Evolutionary conservation across 64 coral and sea anemone genomes (phyloP), one percentile per base, ranked within the genome.

Genomic region (Porites lutea): DNA sequence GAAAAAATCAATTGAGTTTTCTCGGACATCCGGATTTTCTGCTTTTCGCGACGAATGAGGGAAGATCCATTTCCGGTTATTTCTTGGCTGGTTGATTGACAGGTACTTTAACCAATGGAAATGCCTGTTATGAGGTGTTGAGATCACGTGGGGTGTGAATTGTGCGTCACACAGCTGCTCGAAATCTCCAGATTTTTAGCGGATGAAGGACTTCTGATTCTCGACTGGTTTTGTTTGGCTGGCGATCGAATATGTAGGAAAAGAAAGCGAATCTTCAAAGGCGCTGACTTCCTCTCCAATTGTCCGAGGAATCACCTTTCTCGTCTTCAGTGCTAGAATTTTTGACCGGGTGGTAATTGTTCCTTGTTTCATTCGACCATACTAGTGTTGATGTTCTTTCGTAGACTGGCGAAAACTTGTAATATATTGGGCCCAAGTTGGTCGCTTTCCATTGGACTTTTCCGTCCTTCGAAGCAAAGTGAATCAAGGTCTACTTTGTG

Each of bases 121-220:
- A 86, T 8, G 27, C 75, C 60, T 48, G 61, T 66, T 64, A 71
- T 80, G 89, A 80, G 53, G 51, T 90, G 21, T 69, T 18, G 16
- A 12, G 46, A 77, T 93, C 91, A 93, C 91, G 91, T 93, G 91
- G 91, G 61, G 71, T 93, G 52, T 87, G 82, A 72, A 82, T 93
- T 87, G 82, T 93, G 91, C 91, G 91, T 93, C 91, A 93, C 89
- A 91, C 91, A 93, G 91, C 91, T 93, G 91, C 91, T 65, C 83
- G 85, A 87, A 93, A 86, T 87, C 81, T 93, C 91, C 72, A 87
- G 85, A 93, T 83, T 84, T 68, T 91, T 91, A 82, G 89, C 89
- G 89, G 89, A 91, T 91, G 88, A 90, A 69, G 79, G 88, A 80
- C 77, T 90, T 58, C 79, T 58, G 19, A 82, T 71, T 83, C 72